Conservation (phyloP, 30 jellyfish, hydroid and myxozoan genomes). For the Mastigias papua region DNA sequence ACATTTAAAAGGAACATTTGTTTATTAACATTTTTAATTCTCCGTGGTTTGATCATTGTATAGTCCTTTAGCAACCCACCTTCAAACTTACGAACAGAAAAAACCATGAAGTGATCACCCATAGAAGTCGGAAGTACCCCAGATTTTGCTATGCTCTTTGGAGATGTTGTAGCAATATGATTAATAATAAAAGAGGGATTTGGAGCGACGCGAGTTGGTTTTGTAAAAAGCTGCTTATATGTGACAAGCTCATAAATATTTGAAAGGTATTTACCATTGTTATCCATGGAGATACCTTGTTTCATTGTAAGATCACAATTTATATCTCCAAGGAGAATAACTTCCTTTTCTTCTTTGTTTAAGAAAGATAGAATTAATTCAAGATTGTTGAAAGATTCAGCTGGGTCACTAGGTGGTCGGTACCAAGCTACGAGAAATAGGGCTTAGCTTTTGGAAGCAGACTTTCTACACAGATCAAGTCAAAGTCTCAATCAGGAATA, state of each 20-base stretch:
- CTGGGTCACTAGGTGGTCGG: not conserved
- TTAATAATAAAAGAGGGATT: slow-evolving; percentile 1
- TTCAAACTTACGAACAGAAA: not conserved
- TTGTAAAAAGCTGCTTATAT: not conserved
- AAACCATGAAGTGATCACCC: not conserved
- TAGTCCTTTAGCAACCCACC: slow-evolving; percentile 3
- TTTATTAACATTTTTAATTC: slow-evolving; percentile 1
- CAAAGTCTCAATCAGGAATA: not conserved
- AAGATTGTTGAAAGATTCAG: not conserved
- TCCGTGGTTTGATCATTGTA: slow-evolving; percentile 15
- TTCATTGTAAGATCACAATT: slow-evolving; percentile 4
- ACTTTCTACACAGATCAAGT: not conserved
- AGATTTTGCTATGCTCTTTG: not conserved
- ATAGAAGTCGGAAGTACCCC: slow-evolving; percentile 4
- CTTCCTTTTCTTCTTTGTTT: not conserved
- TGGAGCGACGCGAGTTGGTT: not conserved
- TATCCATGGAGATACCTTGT: slow-evolving; percentile 5
- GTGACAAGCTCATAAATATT: slow-evolving; percentile 11
- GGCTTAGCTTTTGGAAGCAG: not conserved
- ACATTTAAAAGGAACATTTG: not conserved
- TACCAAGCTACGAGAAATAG: not conserved
- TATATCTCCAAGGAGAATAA: slow-evolving; percentile 3
- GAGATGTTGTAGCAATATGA: not conserved
- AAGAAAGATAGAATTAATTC: not conserved
- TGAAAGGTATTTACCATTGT: not conserved